These are phyloP conservation scores for Dicaeum eximium DNA, from an alignment of 2,113 vertebrate species.

Conservation along the genomic window DNA sequence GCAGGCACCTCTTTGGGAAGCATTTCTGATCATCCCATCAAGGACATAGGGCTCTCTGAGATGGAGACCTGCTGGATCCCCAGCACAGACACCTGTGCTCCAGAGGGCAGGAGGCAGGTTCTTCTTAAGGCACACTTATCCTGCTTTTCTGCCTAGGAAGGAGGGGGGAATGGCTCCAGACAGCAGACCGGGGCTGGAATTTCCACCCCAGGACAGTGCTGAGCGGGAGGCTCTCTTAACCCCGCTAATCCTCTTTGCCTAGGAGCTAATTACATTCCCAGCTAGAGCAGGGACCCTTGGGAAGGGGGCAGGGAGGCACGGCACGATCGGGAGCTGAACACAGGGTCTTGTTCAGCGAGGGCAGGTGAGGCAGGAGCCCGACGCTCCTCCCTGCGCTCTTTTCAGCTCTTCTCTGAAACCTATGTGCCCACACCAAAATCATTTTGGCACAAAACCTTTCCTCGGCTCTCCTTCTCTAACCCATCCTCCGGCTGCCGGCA, in stretches of 20 bases:
- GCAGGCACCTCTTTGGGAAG: not conserved
- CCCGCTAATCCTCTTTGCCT: constrained; percentile 34
- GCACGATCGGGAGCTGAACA: not conserved
- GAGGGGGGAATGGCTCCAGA: not conserved
- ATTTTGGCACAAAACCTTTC: not conserved
- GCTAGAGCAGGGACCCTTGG: not conserved
- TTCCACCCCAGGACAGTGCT: not conserved
- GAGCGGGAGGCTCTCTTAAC: constrained; percentile 13
- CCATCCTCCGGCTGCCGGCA: not conserved
- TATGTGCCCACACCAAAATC: not conserved
- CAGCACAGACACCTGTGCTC: not conserved
- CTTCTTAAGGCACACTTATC: not conserved
- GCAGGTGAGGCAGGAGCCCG: not conserved
- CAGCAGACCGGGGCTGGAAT: not conserved
- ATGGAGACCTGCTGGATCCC: not conserved
- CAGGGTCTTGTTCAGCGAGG: accelerated
- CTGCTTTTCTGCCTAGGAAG: not conserved
- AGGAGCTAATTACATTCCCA: not conserved
- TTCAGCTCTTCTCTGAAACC: not conserved
- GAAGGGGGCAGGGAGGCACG: not conserved
- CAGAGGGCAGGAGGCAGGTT: not conserved
- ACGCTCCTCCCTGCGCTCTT: not conserved
- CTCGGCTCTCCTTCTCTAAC: not conserved
- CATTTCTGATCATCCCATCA: not conserved
- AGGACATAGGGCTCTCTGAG: accelerated